Percentiles rank a stretch among this genome's conserved stretches.
phyloP scores from a whole-genome alignment of 2,113 vertebrate genomes.

The Hemiscyllium ocellatum region DNA sequence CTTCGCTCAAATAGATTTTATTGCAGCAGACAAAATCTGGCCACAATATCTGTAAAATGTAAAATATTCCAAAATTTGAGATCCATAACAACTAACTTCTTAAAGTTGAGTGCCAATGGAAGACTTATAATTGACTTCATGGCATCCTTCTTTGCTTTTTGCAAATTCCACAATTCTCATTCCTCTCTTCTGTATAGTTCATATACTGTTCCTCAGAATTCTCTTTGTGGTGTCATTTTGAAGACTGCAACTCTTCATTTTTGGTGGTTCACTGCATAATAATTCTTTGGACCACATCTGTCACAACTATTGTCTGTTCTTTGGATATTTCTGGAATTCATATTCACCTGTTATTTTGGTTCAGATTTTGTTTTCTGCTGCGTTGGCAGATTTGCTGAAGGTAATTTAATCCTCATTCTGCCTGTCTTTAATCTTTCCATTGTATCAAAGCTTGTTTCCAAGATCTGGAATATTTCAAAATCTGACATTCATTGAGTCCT shows the following conservation, averaged over 20 bases:
- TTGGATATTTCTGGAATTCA: not conserved
- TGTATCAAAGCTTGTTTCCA: not conserved
- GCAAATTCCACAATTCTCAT: not conserved
- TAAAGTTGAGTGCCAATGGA: not conserved
- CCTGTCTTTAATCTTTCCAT: not conserved
- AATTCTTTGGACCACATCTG: not conserved
- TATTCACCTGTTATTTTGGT: not conserved
- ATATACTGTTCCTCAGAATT: not conserved
- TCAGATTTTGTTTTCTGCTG: not conserved
- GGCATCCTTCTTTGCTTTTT: not conserved
- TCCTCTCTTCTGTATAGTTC: not conserved
- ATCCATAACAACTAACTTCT: not conserved
- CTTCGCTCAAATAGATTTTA: no score
- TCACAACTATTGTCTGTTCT: not conserved
- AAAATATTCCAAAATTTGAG: not conserved
- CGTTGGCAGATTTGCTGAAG: not conserved
- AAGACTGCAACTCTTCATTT: not conserved
- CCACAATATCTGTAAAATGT: no score
- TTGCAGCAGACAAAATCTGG: no score
- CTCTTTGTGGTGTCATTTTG: not conserved
- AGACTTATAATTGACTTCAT: not conserved
- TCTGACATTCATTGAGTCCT: not conserved
- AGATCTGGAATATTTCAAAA: not conserved
- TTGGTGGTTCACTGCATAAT: not conserved
- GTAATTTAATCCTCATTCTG: not conserved